phyloP scores from a whole-genome alignment of 2,888 invertebrate species.

The Stenolophus ochropezus region DNA sequence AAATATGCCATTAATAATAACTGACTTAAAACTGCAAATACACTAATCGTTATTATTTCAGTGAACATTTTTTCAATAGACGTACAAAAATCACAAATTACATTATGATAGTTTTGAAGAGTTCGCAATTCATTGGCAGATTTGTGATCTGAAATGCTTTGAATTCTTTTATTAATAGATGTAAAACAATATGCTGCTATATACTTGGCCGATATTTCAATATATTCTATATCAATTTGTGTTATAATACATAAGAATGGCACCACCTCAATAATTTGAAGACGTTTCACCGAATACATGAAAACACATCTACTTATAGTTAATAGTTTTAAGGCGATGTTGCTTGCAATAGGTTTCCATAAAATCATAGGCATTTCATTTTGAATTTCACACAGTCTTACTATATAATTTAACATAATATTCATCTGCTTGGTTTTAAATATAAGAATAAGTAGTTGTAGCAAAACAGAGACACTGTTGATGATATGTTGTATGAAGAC shows the following conservation, averaged over 20 bases:
- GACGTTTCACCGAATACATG: slow-evolving; percentile 1
- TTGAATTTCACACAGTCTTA: background rate
- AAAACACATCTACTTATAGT: slow-evolving; percentile 13
- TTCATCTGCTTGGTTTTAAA: slow-evolving; percentile 35
- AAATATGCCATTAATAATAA: slow-evolving; percentile 44
- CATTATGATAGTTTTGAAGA: slow-evolving; percentile 27
- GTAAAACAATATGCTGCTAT: slow-evolving; percentile 3
- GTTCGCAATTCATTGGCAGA: background rate
- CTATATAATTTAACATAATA: background rate
- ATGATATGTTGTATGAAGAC: slow-evolving; percentile 25
- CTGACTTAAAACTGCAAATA: slow-evolving; percentile 39
- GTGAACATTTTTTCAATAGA: slow-evolving; percentile 7
- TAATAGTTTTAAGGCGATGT: slow-evolving; percentile 18
- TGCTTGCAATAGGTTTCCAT: background rate
- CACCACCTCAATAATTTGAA: background rate
- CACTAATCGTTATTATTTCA: slow-evolving; percentile 28
- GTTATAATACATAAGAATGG: slow-evolving; percentile 17
- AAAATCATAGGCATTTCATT: background rate
- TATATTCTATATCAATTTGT: slow-evolving; percentile 48
- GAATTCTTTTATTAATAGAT: slow-evolving; percentile 11
- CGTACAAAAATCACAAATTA: slow-evolving; percentile 12
- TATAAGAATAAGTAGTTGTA: slow-evolving; percentile 27
- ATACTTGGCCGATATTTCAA: slow-evolving; percentile 12
- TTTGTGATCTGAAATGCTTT: background rate
- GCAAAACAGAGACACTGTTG: background rate